A percentile compares a stretch with the other conserved stretches of the same genome.
phyloP scores from a whole-genome alignment of 2,113 vertebrate species.

The Struthio camelus region DNA sequence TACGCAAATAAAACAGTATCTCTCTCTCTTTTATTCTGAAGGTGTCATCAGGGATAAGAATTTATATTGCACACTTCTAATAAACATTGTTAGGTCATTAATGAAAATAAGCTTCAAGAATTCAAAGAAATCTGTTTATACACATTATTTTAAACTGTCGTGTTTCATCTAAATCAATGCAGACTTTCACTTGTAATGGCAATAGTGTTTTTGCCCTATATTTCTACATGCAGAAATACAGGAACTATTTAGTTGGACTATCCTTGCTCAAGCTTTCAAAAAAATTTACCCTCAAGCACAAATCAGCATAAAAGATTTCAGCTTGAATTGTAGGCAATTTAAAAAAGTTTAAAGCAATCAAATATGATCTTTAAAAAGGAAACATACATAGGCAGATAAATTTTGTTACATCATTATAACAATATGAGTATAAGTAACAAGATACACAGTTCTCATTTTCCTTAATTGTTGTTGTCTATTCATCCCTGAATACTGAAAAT shows the following conservation, averaged over 20 bases:
- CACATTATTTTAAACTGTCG: background rate
- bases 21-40: background rate
- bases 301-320: conserved; percentile 15
- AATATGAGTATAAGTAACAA: background rate
- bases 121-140: background rate
- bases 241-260: background rate
- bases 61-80: background rate
- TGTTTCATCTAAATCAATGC: background rate
- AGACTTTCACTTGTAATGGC: background rate
- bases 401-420: background rate
- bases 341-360: background rate
- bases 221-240: background rate
- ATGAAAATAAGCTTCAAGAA: background rate
- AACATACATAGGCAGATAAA: background rate
- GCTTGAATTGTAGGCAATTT: conserved; percentile 5
- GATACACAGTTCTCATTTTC: background rate
- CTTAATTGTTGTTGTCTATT: background rate
- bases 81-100: background rate
- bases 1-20: background rate
- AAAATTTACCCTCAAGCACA: background rate
- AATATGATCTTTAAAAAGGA: background rate
- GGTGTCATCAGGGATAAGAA: background rate
- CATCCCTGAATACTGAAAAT: background rate
- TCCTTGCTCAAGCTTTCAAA: background rate
- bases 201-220: background rate